Evolutionary conservation across 2,888 invertebrate genomes (phyloP).

Genomic region (Cephus spinipes): DNA sequence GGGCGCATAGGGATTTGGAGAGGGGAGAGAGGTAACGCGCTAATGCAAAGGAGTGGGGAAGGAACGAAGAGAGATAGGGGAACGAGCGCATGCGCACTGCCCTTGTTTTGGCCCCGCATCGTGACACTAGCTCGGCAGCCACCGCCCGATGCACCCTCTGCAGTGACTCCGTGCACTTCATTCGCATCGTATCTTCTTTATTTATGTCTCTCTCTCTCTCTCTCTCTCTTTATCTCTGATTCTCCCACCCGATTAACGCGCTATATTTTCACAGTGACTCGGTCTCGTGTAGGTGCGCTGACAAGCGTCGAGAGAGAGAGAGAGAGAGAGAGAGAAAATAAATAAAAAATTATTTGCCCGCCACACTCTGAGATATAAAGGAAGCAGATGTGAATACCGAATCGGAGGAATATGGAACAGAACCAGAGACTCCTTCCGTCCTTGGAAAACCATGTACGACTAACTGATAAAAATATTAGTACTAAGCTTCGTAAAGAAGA

Average conservation of each 20-base stretch:
- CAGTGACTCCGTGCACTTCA: constrained; percentile 64
- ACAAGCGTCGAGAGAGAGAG: not conserved
- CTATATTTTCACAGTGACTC: not conserved
- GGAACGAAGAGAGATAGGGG: constrained; percentile 28
- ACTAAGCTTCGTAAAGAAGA: not conserved
- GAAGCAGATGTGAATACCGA: not conserved
- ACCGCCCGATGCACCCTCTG: constrained; percentile 64
- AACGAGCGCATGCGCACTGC: constrained; percentile 56
- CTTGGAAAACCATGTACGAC: not conserved
- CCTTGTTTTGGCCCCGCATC: constrained; percentile 56
- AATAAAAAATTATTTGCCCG: not conserved
- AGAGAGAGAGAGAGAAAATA: not conserved
- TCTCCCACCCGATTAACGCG: constrained; percentile 1
- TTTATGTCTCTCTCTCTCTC: constrained; percentile 5
- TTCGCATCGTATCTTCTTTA: constrained; percentile 57
- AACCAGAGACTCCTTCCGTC: not conserved
- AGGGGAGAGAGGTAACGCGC: constrained; percentile 38
- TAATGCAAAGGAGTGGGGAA: constrained; percentile 30
- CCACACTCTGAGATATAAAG: not conserved
- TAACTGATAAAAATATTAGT: not conserved
- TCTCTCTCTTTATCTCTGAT: not conserved
- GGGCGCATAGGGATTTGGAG: constrained; percentile 39
- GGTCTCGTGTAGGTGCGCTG: not conserved
- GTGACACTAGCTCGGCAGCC: constrained; percentile 60
- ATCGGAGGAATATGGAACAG: not conserved